These are phyloP conservation scores for Lasioglossum oenotherae DNA, from an alignment of 2,888 invertebrate species.

Conservation along the genomic window DNA sequence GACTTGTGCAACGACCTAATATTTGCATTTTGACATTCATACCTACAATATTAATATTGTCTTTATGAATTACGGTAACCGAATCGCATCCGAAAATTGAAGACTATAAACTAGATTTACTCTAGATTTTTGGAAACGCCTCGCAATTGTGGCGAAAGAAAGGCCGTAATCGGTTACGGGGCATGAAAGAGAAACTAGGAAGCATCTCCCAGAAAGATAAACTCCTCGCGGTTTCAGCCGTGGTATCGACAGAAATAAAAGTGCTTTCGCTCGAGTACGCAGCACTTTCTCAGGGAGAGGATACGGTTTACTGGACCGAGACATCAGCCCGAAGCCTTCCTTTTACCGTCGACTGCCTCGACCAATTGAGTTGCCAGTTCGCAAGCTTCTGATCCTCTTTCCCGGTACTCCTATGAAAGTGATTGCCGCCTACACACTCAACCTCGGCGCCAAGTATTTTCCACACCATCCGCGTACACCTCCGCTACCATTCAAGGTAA, in stretches of 20 bases:
- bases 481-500: not conserved
- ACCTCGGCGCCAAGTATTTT: not conserved
- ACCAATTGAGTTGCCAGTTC: constrained; percentile 30
- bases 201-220: constrained; percentile 1
- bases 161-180: not conserved
- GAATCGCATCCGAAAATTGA: not conserved
- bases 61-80: not conserved
- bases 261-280: constrained; percentile 34
- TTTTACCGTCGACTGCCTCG: constrained; percentile 36
- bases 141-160: not conserved
- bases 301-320: constrained; percentile 55
- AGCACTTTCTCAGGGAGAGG: constrained; percentile 39
- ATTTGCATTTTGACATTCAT: not conserved
- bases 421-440: not conserved
- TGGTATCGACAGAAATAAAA: constrained; percentile 13
- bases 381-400: constrained; percentile 26
- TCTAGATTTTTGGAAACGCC: not conserved
- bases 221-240: not conserved
- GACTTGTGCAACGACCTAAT: too few species aligned
- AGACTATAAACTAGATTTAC: not conserved
- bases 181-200: constrained; percentile 4
- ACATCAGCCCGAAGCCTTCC: constrained; percentile 34
- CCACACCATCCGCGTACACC: not conserved
- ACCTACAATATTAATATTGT: not conserved
- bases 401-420: constrained; percentile 13